Conservation (phyloP, 2,113 vertebrate species). For the Prunella fulvescens region DNA sequence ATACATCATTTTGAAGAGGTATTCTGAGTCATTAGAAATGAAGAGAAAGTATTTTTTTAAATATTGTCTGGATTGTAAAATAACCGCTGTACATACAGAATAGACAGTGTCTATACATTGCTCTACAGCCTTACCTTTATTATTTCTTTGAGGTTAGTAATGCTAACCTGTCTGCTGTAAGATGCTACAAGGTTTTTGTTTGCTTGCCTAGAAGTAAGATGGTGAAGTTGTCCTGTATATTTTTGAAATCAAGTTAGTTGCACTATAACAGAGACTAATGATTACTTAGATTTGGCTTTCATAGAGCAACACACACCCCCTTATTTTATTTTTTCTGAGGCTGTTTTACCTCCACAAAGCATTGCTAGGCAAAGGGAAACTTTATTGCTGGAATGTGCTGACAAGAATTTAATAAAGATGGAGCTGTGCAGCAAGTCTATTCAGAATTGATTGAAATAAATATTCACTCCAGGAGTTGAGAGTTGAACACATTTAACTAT, state of each 20-base stretch:
- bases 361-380: constrained; percentile 30
- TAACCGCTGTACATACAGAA: neutral
- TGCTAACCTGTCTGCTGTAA: neutral
- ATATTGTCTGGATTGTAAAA: neutral
- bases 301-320: neutral
- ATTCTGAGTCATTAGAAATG: neutral
- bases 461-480: neutral
- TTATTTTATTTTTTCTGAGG: neutral
- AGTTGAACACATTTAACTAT: neutral
- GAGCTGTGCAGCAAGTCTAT: neutral
- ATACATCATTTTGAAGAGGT: neutral
- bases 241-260: neutral
- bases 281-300: neutral
- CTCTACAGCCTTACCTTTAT: neutral
- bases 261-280: neutral
- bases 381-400: constrained; percentile 48
- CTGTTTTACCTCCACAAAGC: neutral
- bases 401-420: constrained; percentile 37
- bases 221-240: neutral
- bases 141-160: neutral
- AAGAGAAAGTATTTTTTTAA: neutral
- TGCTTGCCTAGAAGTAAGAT: neutral
- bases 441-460: constrained; percentile 7
- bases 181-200: neutral
- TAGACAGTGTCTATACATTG: neutral